Evolutionary conservation across 2,113 vertebrate genomes (phyloP), one percentile per base, ranked within the genome.

Genomic region (Gambusia holbrooki): DNA sequence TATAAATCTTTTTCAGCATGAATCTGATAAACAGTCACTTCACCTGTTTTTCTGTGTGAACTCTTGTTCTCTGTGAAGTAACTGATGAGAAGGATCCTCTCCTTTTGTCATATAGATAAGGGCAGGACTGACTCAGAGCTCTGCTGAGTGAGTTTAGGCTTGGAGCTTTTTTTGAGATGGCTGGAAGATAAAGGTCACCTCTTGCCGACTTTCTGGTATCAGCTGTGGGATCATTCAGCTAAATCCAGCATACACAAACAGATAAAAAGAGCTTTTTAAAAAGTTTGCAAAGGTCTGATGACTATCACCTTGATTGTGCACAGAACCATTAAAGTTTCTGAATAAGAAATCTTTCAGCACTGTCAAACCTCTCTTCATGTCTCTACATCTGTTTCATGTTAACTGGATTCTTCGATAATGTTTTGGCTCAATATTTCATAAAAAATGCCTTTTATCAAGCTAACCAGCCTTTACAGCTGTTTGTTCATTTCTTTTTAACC

Each of bases 111-210:
- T 87, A 85, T 27, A 93, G 87, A 62, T 92, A 92, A 10, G 90
- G 85, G 22, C 92, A 94, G 54, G 93, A 94, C 78, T 93, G 93
- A 73, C 87, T 95, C 71, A 94, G 90, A 37, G 83, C 63, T 3
- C 79, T 84, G 71, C 71, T 74, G 6, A 89, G 27, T 0, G 87
- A 79, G 25, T 42, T 85, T 4, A 93, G 84, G 42, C 76, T 91
- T 3, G 89, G 86, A 0, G 66, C 33, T 58, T 86, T 93, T 0
- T 75, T 68, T n/a, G 76, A 42, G 83, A 95, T 88, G 71, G 85
- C 68, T 3, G 94, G 95, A 19, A 95, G 93, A 84, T 93, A 92
- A 32, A 84, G 7, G 3, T 84, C 79, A 2, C 82, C 86, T 81
- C 66, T 88, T 62, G 69, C 71, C 25, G 25, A 22, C 68, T 74